Evolutionary conservation across 2,888 invertebrate genomes (phyloP).

Genomic region (Cheilosia vulpina): DNA sequence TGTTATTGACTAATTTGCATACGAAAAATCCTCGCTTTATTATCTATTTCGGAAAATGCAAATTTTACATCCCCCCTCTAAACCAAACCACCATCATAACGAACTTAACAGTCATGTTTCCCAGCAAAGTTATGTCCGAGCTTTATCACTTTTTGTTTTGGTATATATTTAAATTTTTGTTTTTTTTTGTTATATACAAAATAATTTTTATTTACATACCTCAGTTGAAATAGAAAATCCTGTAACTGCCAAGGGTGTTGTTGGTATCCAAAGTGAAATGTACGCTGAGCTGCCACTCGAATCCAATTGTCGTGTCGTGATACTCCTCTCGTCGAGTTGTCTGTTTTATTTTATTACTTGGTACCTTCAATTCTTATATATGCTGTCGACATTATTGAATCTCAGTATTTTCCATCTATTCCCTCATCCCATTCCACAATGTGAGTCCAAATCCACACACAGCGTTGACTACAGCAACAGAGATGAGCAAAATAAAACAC

Average conservation of each 20-base stretch:
- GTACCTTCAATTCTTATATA: not conserved
- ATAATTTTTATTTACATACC: conserved; percentile 39
- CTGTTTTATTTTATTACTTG: conserved; percentile 35
- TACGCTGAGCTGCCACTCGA: conserved; percentile 27
- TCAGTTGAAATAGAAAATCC: conserved; percentile 28
- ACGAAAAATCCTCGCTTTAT: not conserved
- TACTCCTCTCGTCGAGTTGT: conserved; percentile 19
- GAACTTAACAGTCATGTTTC: conserved; percentile 3
- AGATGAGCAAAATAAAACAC: conserved; percentile 43
- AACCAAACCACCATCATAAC: conserved; percentile 32
- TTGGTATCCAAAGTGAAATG: conserved; percentile 50
- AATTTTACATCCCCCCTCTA: not conserved
- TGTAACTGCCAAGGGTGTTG: conserved; percentile 1
- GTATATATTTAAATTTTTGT: not conserved
- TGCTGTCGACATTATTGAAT: conserved; percentile 45
- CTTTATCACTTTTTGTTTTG: conserved; percentile 25
- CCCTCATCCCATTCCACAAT: conserved; percentile 34
- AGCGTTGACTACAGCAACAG: conserved; percentile 6
- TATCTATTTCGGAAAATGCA: not conserved
- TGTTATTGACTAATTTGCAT: too few relatives aligned
- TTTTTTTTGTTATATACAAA: conserved; percentile 2
- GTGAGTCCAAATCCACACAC: conserved; percentile 42
- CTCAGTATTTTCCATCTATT: conserved; percentile 34
- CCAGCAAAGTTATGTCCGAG: conserved; percentile 63
- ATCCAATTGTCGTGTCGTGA: conserved; percentile 31